Evolutionary conservation across 2,888 invertebrate species (phyloP).

Genomic region (Meganola albula): DNA sequence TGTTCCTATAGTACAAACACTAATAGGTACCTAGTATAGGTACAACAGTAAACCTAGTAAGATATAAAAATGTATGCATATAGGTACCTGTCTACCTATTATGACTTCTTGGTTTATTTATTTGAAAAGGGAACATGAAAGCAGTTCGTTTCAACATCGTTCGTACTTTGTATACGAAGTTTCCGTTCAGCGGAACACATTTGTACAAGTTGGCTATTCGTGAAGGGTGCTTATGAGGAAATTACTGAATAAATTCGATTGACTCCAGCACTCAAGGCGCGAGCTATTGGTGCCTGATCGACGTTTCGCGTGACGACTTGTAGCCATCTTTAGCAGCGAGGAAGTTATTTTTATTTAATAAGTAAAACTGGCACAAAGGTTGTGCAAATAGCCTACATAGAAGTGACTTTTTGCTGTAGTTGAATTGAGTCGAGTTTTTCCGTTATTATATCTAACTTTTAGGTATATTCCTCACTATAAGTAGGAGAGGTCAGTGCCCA

Average conservation of each 20-base stretch:
- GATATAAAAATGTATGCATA: no score
- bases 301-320: conserved; percentile 55
- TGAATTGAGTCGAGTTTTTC: no score
- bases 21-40: no score
- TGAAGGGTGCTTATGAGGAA: conserved; percentile 51
- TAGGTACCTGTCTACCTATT: no score
- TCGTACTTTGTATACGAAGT: conserved; percentile 31
- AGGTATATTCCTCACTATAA: no score
- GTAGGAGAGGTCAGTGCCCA: no score
- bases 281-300: conserved; percentile 56
- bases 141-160: conserved; percentile 11
- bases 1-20: no score
- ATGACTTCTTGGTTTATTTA: conserved; percentile 22
- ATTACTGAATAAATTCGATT: conserved; percentile 71
- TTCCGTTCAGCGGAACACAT: conserved; percentile 42
- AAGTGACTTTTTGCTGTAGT: conserved; percentile 1
- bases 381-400: conserved; percentile 20
- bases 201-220: conserved; percentile 48
- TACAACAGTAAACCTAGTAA: no score
- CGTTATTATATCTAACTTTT: no score
- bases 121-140: conserved; percentile 19
- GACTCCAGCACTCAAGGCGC: conserved; percentile 44
- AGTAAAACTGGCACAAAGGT: conserved; percentile 28
- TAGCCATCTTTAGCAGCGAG: conserved; percentile 30
- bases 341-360: conserved; percentile 35